phyloP scores from a whole-genome alignment of 2,888 invertebrate species.

The Pammene fasciana region DNA sequence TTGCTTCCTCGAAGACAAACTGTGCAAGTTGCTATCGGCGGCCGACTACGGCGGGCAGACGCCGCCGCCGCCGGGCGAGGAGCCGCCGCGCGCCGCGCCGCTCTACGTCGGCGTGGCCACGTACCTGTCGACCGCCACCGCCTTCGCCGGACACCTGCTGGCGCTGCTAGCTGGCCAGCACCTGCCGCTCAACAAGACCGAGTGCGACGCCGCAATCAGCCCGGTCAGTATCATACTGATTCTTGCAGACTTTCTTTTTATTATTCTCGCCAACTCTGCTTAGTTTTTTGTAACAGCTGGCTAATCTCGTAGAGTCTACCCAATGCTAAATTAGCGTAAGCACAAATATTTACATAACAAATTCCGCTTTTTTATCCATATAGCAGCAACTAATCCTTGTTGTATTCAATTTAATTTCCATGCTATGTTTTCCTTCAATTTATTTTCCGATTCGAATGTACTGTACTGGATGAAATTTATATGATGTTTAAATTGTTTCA shows the following conservation, averaged over 20 bases:
- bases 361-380: too few relatives aligned
- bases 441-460: too few relatives aligned
- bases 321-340: too few relatives aligned
- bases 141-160: constrained; percentile 84
- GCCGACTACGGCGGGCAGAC: constrained; percentile 72
- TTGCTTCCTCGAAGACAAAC: constrained; percentile 89
- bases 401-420: too few relatives aligned
- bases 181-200: constrained; percentile 52
- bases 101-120: constrained; percentile 86
- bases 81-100: constrained; percentile 65
- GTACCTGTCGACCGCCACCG: constrained; percentile 76
- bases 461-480: too few relatives aligned
- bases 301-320: too few relatives aligned
- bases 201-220: constrained; percentile 51
- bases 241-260: too few relatives aligned
- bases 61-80: constrained; percentile 50
- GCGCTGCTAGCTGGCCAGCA: constrained; percentile 84
- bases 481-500: constrained; percentile 31
- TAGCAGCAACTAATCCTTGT: too few relatives aligned
- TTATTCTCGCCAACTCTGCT: too few relatives aligned
- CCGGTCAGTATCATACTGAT: constrained; percentile 51
- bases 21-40: constrained; percentile 86
- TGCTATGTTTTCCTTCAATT: too few relatives aligned
- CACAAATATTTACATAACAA: too few relatives aligned
- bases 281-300: too few relatives aligned